These are phyloP conservation scores for Hemicentrotus pulcherrimus DNA, from an alignment of 35 echinoderm and acorn worm species.

Conservation along the genomic window DNA sequence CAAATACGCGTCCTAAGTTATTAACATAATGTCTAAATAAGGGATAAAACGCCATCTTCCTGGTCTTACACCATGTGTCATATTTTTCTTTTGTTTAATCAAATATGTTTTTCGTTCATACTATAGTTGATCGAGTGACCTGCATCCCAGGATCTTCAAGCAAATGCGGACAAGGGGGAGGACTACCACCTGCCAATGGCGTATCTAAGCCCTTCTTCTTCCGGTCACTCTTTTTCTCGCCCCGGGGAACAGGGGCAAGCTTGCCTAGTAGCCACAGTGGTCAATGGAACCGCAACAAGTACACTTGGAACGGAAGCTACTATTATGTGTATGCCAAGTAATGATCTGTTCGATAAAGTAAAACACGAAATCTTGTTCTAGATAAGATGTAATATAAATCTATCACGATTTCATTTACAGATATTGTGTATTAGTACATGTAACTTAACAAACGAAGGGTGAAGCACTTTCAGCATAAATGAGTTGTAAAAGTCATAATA, in stretches of 20 bases:
- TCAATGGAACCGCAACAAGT: conserved; percentile 42
- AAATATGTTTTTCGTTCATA: not conserved
- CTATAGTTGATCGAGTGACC: conserved; percentile 38
- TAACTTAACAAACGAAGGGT: too few species aligned
- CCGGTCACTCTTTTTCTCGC: conserved; percentile 42
- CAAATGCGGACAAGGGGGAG: conserved; percentile 36
- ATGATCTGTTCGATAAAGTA: too few species aligned
- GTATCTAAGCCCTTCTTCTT: conserved; percentile 6
- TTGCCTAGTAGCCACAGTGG: not conserved
- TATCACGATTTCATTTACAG: too few species aligned
- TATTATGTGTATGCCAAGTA: conserved; percentile 59
- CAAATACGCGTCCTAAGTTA: not conserved
- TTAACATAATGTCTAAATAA: too few species aligned
- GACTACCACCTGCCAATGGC: not conserved
- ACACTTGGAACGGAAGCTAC: conserved; percentile 48
- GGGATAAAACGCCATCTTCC: too few species aligned
- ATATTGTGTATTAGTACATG: too few species aligned
- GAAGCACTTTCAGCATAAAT: too few species aligned
- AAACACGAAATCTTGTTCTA: too few species aligned
- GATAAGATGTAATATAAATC: too few species aligned
- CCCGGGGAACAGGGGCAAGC: conserved; percentile 31
- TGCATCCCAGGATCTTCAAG: conserved; percentile 36
- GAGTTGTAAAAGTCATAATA: too few species aligned
- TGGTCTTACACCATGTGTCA: too few species aligned
- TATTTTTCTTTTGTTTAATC: not conserved